Base-by-base conservation (phyloP, 2,113 vertebrate species). In the Perca flavescens region DNA sequence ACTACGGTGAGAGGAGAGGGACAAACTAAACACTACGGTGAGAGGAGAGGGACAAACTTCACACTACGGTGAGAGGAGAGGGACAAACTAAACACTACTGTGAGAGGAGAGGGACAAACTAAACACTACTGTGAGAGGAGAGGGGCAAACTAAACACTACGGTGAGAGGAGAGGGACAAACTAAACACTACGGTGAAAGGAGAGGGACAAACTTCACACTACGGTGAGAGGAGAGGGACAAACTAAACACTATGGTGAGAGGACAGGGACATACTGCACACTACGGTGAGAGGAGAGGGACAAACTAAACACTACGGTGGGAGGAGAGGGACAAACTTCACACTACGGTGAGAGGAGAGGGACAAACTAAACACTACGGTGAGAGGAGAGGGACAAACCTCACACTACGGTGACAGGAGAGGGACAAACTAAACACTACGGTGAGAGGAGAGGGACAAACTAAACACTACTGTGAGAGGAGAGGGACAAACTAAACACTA, bases 261-360 rank as follows among this genome's bases (percentile, higher is more conserved):
- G 4, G 31, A 4, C 3, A 31, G 31, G 31, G 31, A 31, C 31
- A 31, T 3, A 31, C 74, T 53, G 3, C 66, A 46, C 4, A 1
- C 65, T 22, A 80, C 31, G 88, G 94, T 94, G 72, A 89, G 89
- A 15, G 3, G 31, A 3, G 31, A 31, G 31, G 31, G 31, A 31
- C 31, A 3, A 31, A 31, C 76, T 53, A 2, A 63, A 46, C 4
- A 1, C 65, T 22, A 80, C 22, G 86, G 94, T 94, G 72, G 88
- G 89, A 15, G 3, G 31, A 3, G 31, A 31, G 31, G 31, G 31
- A 3, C 31, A 31, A 31, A 31, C 76, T 53, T n/a, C n/a, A n/a
- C n/a, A n/a, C n/a, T n/a, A n/a, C 22, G 86, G 94, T 94, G 72
- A 89, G 89, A 15, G 3, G 31, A 3, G 31, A 31, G 31, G 31